Evolutionary conservation across 1,140 invertebrate species (phyloP), one percentile per base, ranked within the genome.

Genomic region (Hycleus cichorii): DNA sequence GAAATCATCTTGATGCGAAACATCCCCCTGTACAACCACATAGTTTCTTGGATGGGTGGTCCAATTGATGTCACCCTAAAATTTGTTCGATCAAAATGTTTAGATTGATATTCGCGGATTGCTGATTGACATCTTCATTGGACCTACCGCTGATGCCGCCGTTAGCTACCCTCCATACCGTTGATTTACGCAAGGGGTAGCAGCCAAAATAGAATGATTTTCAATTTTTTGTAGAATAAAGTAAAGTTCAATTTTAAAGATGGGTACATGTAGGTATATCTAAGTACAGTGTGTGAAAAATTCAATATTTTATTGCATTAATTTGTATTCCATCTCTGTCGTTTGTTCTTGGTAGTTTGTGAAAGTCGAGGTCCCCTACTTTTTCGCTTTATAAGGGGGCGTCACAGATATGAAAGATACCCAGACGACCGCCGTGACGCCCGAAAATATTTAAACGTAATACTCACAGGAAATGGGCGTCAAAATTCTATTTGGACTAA

Each of bases 401-500:
- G 60, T 63, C 60, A 48, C 47, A 49, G 54, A 57, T 53, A 53
- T 45, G 39, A 46, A 25, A 48, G 53, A 56, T 56, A 56, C 32
- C 32, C 32, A 46, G 50, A 55, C 51, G 47, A 54, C 60, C 52
- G 46, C 57, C 60, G 60, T 18, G 48, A 59, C 50, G 57, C 57
- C 57, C 57, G 46, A 57, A 63, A 58, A 62, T 59, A 51, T 56
- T 59, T 49, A 44, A 8, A 40, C 46, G 51, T 63, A 56, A 63
- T 63, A 43, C 56, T 43, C 56, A 49, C 44, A 49, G 60, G 60
- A 63, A 63, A 63, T 63, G 60, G 60, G 60, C 54, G 60, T 51
- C 53, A 52, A 56, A 63, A 63, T 63, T 47, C 50, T 59, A 63
- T 63, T 63, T 58, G 46, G 54, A 53, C 51, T 53, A 53, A 53